Base-by-base conservation (phyloP, 2,797 vertebrate genomes). In the Remorina albescens region DNA sequence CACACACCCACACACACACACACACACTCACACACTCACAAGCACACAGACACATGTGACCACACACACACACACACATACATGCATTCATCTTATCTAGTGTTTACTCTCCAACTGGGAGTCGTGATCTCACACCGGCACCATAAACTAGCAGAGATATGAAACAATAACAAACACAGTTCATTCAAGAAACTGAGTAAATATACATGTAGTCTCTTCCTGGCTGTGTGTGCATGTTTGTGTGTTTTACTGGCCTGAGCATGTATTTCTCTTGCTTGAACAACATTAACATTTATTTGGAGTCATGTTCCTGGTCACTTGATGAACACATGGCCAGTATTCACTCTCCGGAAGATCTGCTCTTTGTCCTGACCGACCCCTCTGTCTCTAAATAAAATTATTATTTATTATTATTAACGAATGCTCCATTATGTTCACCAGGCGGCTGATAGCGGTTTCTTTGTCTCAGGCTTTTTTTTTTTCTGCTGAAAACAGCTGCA, bases 61-160 rank as follows among this genome's bases (percentile, higher is more conserved):
- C 30, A 51, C 23, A 37, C 53, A 39, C 34, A 71, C 55, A 65
- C 58, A 59, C 62, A 73, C 71, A 77, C 47, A 55, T 53, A 44
- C 26, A 73, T n/a, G n/a, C 80, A 76, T 88, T 34, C 39, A 57
- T 86, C 78, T 82, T 79, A 74, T 85, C 71, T 78, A 10, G 60
- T 83, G 72, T 81, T 90, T 83, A 88, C 78, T 71, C 64, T 81
- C 83, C 82, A 82, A 54, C 71, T 64, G 84, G 88, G 87, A 90
- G 76, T 84, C 66, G 18, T n/a, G 21, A 73, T 83, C 79, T 80
- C 81, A 76, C 76, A 41, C 51, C 74, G 84, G 71, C 65, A 16
- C 65, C 68, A 69, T 91, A 88, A 92, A 90, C 64, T 25, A 83
- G 41, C 70, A 70, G 65, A 13, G 2, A 78, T 80, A 87, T 53